Percentiles rank a stretch among this genome's conserved stretches.
Conservation (phyloP, 1,140 invertebrate genomes). For the Hesperophylax magnus region DNA sequence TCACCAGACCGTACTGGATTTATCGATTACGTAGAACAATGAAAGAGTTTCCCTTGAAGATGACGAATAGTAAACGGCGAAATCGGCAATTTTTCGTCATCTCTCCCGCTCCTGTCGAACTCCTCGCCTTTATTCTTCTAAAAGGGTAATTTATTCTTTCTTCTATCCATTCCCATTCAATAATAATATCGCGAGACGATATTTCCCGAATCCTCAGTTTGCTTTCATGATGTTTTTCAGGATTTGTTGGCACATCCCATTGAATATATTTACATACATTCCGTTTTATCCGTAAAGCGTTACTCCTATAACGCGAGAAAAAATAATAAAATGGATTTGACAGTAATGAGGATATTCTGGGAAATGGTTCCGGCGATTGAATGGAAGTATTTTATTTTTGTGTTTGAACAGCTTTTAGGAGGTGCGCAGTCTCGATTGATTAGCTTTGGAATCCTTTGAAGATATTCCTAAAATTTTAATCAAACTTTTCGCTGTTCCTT, state of each 20-base stretch:
- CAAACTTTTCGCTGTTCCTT: no score
- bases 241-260: conserved; percentile 32
- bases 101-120: conserved; percentile 25
- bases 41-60: conserved; percentile 14
- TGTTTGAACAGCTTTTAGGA: conserved; percentile 9
- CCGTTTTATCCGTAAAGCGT: not conserved
- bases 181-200: conserved; percentile 16
- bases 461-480: not conserved
- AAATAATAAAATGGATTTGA: conserved; percentile 17
- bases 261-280: conserved; percentile 39
- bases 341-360: conserved; percentile 15
- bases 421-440: no score
- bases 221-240: conserved; percentile 25
- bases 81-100: conserved; percentile 20
- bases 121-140: conserved; percentile 26
- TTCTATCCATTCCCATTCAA: conserved; percentile 27
- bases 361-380: conserved; percentile 9
- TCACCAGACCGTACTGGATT: not conserved
- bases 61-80: conserved; percentile 19
- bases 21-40: conserved; percentile 26
- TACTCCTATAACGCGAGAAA: conserved; percentile 13
- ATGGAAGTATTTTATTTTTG: not conserved
- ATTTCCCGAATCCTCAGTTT: conserved; percentile 9
- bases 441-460: not conserved
- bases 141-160: conserved; percentile 38